phyloP scores from a whole-genome alignment of 1,140 invertebrate genomes.

The Temnothorax curvispinosus region DNA sequence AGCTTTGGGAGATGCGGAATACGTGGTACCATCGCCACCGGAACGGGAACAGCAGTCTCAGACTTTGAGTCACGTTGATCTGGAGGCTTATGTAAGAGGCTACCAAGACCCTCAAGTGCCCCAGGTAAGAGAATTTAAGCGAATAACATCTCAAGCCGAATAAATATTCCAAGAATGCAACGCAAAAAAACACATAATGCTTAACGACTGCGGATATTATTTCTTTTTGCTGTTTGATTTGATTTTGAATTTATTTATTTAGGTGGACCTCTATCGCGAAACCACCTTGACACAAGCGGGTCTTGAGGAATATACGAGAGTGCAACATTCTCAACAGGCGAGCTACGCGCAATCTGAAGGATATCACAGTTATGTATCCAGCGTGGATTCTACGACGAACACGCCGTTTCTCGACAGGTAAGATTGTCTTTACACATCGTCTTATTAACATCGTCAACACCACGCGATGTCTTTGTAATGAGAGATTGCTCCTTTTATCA shows the following conservation, averaged over 20 bases:
- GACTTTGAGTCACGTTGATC: conserved; percentile 85
- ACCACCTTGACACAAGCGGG: conserved; percentile 88
- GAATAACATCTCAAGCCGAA: background rate
- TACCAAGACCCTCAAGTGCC: conserved; percentile 86
- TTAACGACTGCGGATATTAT: background rate
- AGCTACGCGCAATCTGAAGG: conserved; percentile 93
- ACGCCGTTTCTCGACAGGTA: conserved; percentile 92
- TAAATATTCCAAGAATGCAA: background rate
- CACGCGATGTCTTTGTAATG: conserved; percentile 5
- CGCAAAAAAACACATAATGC: background rate
- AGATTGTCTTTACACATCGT: conserved; percentile 48
- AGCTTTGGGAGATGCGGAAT: conserved; percentile 89
- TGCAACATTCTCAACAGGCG: conserved; percentile 90
- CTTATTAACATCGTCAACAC: conserved; percentile 21
- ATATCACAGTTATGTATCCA: conserved; percentile 93
- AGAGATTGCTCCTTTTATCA: conserved; percentile 64
- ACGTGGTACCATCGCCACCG: conserved; percentile 91
- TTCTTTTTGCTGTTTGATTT: background rate
- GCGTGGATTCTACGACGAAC: conserved; percentile 91
- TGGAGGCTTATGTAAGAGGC: conserved; percentile 86
- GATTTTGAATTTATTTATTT: background rate
- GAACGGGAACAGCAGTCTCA: conserved; percentile 88
- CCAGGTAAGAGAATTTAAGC: conserved; percentile 69
- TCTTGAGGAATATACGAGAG: conserved; percentile 90
- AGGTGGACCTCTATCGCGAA: conserved; percentile 84